Evolutionary conservation across 2,113 vertebrate species (phyloP), one percentile per base, ranked within the genome.

Genomic region (Leucoraja erinaceus): DNA sequence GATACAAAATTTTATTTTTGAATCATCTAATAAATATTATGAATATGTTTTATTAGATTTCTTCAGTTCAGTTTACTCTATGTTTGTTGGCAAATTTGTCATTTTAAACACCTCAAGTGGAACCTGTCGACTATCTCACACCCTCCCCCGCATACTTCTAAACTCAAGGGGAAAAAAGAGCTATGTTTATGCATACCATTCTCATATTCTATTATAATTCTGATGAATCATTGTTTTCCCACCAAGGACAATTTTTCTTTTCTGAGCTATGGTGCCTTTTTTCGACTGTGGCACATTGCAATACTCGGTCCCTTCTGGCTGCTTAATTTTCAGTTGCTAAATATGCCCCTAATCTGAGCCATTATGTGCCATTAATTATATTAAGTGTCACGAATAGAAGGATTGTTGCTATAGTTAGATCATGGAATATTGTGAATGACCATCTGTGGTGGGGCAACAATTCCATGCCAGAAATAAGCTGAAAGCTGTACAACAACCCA

Each of bases 291-390:
- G 20, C 56, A 86, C 3, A 0, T 16, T 63, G 11, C 28, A 61
- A 31, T 18, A 61, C 83, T 86, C 5, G 14, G 28, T 86, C 59
- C 56, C 56, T 86, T 59, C 56, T 63, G 56, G 56, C 83, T 86
- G 83, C 25, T 14, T 61, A n/a, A 86, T 86, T 61, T 86, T 86
- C 83, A 86, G 83, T 86, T 63, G 28, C 83, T 63, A 86, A 91
- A 47, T 70, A 66, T 91, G 66, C 47, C 38, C 33, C 38, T 91
- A 91, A 72, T 91, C 63, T 72, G 68, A 33, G 31, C 18, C 66
- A 54, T 91, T 91, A 91, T 11, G 33, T 91, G 20, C 66, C 18
- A 91, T 91, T 22, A 70, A 91, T 91, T 47, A 91, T 47, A n/a
- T 54, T 28, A 33, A 91, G 20, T 72, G 33, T 25, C 6, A 12